These are phyloP conservation scores for Steinernema carpocapsae DNA, from an alignment of 2,888 invertebrate species.

Conservation along the genomic window DNA sequence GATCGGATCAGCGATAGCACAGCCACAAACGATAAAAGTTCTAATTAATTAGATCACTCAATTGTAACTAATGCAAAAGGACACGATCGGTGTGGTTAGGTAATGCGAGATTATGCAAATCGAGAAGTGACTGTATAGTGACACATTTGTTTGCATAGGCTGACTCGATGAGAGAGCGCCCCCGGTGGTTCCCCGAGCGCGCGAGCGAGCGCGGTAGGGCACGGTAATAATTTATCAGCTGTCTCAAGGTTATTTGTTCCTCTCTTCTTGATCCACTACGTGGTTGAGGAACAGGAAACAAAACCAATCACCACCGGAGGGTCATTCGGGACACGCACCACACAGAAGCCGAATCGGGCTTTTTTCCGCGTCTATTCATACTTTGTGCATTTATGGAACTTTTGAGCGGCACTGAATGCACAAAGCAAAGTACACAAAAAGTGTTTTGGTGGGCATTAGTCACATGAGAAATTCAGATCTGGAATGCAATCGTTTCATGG, in stretches of 20 bases:
- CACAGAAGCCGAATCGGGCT: not conserved
- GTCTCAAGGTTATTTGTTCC: slow-evolving; percentile 22
- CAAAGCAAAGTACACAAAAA: not conserved
- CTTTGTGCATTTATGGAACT: not conserved
- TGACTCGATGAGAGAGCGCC: slow-evolving; percentile 13
- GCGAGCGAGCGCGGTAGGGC: slow-evolving; percentile 9
- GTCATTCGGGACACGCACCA: not conserved
- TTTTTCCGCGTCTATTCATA: not conserved
- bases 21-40: not conserved
- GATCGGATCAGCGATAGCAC: not conserved
- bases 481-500: not conserved
- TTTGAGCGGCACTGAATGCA: not conserved
- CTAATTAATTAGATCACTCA: slow-evolving; percentile 22
- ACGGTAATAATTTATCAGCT: slow-evolving; percentile 32
- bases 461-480: not conserved
- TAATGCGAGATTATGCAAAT: slow-evolving; percentile 30
- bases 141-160: slow-evolving; percentile 29
- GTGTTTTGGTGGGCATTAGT: not conserved
- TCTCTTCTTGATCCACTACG: not conserved
- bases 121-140: slow-evolving; percentile 26
- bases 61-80: slow-evolving; percentile 15
- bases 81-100: not conserved
- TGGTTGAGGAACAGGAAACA: not conserved
- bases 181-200: not conserved
- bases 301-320: not conserved